Evolutionary conservation across 2,888 invertebrate species (phyloP), one percentile per base, ranked within the genome.

Genomic region (Lepetodrilus schrolli): DNA sequence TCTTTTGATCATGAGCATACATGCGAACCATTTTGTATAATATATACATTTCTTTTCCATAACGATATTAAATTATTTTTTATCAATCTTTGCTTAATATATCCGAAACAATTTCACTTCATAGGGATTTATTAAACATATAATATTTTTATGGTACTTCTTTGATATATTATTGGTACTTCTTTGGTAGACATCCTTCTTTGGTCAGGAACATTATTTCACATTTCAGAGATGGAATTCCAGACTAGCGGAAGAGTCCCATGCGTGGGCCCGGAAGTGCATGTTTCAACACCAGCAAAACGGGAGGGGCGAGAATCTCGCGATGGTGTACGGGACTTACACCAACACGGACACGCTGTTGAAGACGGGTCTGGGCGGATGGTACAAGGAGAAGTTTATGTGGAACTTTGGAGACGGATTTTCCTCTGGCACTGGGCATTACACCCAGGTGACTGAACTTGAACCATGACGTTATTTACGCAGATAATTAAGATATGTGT

Each of bases 251-350:
- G 36, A n/a, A 2, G 73, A 73, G 26, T 48, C 73, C 4, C 10
- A 23, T 4, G 30, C 26, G 37, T 73, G 73, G 73, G 48, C 38
- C 13, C 66, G 68, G 37, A 36, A 43, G 10, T 73, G 73, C 23
- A 23, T 58, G 30, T 47, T 66, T 50, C 37, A 48, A n/a, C 73
- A 73, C 38, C 66, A 73, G 37, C 66, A 66, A 30, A 36, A 13
- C 10, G 73, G 66, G 10, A 13, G 73, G 26, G 73, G 73, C 3
- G 73, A 73, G 43, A 73, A 73, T 37, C 66, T 73, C 10, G 73
- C 73, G 30, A 65, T 65, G 58, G 66, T 72, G 7, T 13, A 13
- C 17, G 72, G 72, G 21, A n/a, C 2, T 8, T 20, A 47, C 20
- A 37, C 37, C n/a, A 48, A 50, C 23, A 20, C 48, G 10, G 36